Conservation (phyloP, 2,888 invertebrate species). For the Papilio elwesi region DNA sequence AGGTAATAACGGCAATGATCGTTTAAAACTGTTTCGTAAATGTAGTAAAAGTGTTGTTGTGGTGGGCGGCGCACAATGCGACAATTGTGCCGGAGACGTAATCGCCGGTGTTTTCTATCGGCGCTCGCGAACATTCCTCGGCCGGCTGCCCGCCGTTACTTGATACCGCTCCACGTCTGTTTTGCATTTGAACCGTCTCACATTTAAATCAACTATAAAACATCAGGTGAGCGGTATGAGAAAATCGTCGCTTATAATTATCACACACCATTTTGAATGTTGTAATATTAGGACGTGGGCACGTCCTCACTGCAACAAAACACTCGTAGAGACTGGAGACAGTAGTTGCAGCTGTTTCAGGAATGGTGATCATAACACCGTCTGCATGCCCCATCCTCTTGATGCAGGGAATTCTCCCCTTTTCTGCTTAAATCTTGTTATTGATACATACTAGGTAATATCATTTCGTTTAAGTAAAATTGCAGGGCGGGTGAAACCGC, state of each 20-base stretch:
- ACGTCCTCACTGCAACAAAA: too few relatives aligned
- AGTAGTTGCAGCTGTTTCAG: too few relatives aligned
- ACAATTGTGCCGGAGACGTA: conserved; percentile 75
- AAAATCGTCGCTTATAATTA: not conserved
- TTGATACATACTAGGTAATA: too few relatives aligned
- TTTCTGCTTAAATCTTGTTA: too few relatives aligned
- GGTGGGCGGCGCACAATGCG: conserved; percentile 73
- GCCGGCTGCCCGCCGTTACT: conserved; percentile 64
- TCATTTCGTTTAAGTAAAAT: too few relatives aligned
- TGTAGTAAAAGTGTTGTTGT: conserved; percentile 76
- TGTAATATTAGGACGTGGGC: too few relatives aligned
- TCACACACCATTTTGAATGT: too few relatives aligned
- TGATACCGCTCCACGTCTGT: conserved; percentile 56
- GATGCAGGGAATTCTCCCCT: too few relatives aligned
- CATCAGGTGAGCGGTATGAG: conserved; percentile 21
- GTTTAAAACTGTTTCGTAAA: conserved; percentile 76
- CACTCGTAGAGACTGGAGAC: too few relatives aligned
- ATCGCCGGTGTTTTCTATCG: conserved; percentile 79
- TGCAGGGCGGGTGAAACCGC: too few relatives aligned
- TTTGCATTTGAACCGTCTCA: conserved; percentile 46
- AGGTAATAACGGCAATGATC: conserved; percentile 64
- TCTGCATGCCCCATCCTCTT: too few relatives aligned
- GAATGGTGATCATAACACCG: too few relatives aligned
- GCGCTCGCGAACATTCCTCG: conserved; percentile 78
- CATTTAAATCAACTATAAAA: conserved; percentile 40